Percentiles rank a stretch among this genome's conserved stretches.
Conservation (phyloP, 2,888 invertebrate species). For the Electrophaes corylata region DNA sequence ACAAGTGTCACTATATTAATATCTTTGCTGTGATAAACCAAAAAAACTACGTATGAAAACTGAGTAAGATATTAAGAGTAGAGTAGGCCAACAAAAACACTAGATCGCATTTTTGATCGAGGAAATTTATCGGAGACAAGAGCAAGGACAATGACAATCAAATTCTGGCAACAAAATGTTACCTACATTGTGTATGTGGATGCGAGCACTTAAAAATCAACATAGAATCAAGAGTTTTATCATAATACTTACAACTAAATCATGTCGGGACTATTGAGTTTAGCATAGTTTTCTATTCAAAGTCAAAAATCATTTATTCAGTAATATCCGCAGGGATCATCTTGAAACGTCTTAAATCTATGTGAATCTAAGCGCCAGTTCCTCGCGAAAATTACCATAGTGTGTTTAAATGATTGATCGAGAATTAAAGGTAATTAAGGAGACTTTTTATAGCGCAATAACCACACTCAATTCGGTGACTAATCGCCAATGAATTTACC, state of each 20-base stretch:
- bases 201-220: neutral
- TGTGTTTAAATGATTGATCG: slow-evolving; percentile 1
- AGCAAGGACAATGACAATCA: neutral
- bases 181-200: too few relatives aligned
- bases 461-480: neutral
- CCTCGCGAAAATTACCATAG: too few relatives aligned
- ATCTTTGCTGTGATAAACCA: too few relatives aligned
- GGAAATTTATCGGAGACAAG: neutral
- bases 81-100: too few relatives aligned
- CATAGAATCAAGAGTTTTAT: neutral
- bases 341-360: too few relatives aligned
- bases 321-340: too few relatives aligned
- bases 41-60: too few relatives aligned
- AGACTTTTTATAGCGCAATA: slow-evolving; percentile 2
- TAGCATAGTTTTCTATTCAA: slow-evolving; percentile 9
- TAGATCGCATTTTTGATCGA: neutral
- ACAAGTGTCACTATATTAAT: too few relatives aligned
- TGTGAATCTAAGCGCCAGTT: too few relatives aligned
- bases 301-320: too few relatives aligned
- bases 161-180: neutral
- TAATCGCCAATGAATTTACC: neutral
- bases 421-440: neutral
- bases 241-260: neutral
- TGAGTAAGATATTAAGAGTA: too few relatives aligned
- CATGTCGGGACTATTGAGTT: neutral